A percentile compares a stretch with the other conserved stretches of the same genome.
Evolutionary conservation across 2,888 invertebrate genomes (phyloP).

Genomic region (Andrena minutula): DNA sequence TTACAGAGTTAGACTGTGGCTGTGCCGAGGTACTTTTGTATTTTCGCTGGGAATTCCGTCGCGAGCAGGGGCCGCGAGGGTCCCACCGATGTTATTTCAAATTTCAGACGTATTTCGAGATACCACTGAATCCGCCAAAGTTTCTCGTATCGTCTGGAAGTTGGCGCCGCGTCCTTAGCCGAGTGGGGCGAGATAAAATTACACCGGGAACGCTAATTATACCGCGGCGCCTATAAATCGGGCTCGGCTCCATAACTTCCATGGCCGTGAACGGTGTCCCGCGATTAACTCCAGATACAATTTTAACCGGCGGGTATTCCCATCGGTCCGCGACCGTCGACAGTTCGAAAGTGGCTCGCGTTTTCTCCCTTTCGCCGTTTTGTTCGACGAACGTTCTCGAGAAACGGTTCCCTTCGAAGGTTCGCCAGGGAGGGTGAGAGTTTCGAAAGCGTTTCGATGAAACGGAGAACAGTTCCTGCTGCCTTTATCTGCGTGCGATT

Average conservation of each 20-base stretch:
- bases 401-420: not conserved
- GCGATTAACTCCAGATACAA: not conserved
- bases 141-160: constrained; percentile 17
- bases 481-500: constrained; percentile 44
- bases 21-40: not conserved
- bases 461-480: not conserved
- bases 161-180: not conserved
- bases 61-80: not conserved
- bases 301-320: not conserved
- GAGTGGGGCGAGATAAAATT: constrained; percentile 8
- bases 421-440: not conserved
- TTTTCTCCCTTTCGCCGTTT: not conserved
- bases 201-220: constrained; percentile 17
- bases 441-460: constrained; percentile 34
- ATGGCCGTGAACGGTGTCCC: not conserved
- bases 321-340: constrained; percentile 12
- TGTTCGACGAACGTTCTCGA: not conserved
- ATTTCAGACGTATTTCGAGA: constrained; percentile 23
- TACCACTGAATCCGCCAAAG: not conserved
- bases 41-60: not conserved
- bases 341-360: not conserved
- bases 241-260: constrained; percentile 1
- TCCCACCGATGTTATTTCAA: constrained; percentile 19
- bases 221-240: not conserved
- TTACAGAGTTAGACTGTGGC: not conserved